Conservation (phyloP, 1,140 invertebrate genomes). For the Babylonia areolata region DNA sequence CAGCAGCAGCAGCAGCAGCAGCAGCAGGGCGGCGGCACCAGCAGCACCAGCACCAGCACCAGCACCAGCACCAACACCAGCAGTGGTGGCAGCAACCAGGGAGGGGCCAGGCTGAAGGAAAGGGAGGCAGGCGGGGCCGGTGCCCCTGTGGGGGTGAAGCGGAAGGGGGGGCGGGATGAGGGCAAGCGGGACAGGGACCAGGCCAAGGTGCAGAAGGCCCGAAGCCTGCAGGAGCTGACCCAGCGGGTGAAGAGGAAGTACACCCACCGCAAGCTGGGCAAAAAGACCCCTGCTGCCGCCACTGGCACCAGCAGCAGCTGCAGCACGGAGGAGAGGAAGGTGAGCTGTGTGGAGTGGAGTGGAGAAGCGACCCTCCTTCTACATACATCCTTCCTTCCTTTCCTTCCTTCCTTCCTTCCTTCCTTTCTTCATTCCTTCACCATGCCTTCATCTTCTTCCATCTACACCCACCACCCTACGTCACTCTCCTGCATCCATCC, state of each 20-base stretch:
- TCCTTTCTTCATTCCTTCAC: too few species aligned
- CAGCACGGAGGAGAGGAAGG: constrained; percentile 32
- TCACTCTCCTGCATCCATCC: too few species aligned
- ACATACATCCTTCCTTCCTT: background rate
- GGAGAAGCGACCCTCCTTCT: too few species aligned
- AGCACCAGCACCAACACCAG: constrained; percentile 28
- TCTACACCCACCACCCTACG: too few species aligned
- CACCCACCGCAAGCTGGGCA: constrained; percentile 50
- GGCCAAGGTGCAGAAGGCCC: constrained; percentile 66
- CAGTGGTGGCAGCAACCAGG: background rate
- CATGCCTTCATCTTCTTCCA: too few species aligned
- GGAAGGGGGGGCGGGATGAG: constrained; percentile 27
- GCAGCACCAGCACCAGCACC: constrained; percentile 3
- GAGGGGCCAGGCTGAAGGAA: constrained; percentile 15
- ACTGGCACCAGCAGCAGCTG: background rate
- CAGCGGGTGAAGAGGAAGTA: constrained; percentile 70
- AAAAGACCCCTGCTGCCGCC: constrained; percentile 40
- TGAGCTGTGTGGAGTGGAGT: background rate
- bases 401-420: too few species aligned
- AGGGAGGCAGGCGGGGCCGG: background rate
- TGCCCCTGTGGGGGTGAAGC: background rate
- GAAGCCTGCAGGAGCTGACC: constrained; percentile 62
- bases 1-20: background rate
- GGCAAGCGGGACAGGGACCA: constrained; percentile 45
- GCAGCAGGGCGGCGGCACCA: constrained; percentile 20